Percentiles rank a stretch among this genome's conserved stretches.
Conservation (phyloP, 2,888 invertebrate genomes). For the Apotomis turbidana region DNA sequence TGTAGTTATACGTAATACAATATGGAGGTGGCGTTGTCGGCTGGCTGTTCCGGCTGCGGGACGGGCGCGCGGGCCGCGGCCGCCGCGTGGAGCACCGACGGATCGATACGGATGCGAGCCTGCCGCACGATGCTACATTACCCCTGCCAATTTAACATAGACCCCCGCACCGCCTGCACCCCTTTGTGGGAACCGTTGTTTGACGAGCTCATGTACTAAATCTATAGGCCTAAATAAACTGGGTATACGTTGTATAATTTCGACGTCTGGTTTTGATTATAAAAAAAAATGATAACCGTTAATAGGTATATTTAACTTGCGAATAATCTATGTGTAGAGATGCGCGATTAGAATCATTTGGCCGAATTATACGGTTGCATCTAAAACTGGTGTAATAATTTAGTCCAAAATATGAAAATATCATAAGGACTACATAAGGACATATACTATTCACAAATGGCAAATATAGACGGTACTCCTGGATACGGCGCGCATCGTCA, state of each 20-base stretch:
- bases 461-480: too few species aligned
- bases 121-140: conserved; percentile 56
- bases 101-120: conserved; percentile 60
- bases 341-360: too few species aligned
- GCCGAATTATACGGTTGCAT: too few species aligned
- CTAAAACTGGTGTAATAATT: too few species aligned
- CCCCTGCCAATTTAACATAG: conserved; percentile 60
- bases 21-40: conserved; percentile 6
- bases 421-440: too few species aligned
- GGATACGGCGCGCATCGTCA: too few species aligned
- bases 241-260: neutral
- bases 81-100: conserved; percentile 43
- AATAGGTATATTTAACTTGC: too few species aligned
- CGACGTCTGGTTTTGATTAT: neutral
- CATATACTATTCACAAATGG: too few species aligned
- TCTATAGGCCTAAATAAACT: conserved; percentile 17
- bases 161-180: conserved; percentile 53
- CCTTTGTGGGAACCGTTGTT: conserved; percentile 24
- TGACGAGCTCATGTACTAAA: conserved; percentile 1
- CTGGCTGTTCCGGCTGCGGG: conserved; percentile 48
- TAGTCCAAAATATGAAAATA: too few species aligned
- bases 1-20: neutral
- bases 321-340: too few species aligned
- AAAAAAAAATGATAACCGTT: neutral
- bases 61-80: conserved; percentile 45